Evolutionary conservation across 2,113 vertebrate species (phyloP), one percentile per base, ranked within the genome.

Genomic region (Morone chrysops): DNA sequence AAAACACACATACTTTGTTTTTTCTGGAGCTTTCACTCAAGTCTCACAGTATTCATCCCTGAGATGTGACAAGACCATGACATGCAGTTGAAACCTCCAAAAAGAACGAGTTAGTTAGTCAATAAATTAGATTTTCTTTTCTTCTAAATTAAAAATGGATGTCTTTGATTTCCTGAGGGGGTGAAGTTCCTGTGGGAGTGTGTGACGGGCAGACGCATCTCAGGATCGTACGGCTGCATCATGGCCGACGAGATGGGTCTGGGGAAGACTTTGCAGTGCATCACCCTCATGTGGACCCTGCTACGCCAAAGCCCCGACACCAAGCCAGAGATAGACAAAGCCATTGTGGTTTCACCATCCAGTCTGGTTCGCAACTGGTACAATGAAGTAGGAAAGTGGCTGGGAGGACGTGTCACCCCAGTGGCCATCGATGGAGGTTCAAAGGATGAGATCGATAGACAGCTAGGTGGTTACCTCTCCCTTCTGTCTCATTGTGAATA

Each of bases 201-300:
- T 75, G 98, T 99, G 91, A 99, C 96, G 0, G 96, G 97, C 36
- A 91, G 96, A 17, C 94, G 97, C 36, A 97, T 99, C 79, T 85
- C 96, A 0, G 96, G 94, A 4, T 98, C 97, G 3, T 96, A 96
- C 0, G 98, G 98, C 85, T 99, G 97, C 87, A 99, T 99, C 92
- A 99, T 99, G 98, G 98, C 98, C 6, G 98, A 99, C 0, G 98
- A 99, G 90, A 99, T 99, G 98, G 98, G 98, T 6, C 93, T 99
- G 87, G 98, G 98, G 40, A 99, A 99, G 94, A 99, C 98, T 0
- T 84, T 99, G 31, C 98, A 99, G 93, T 99, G 98, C 83, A 99
- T 99, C 87, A 82, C 97, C 0, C 94, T 99, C 65, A 95, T 99
- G 81, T 99, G 98, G 98, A 99, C 98, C 0, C 96, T 99, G 43